phyloP scores from a whole-genome alignment of 2,113 vertebrate species.

The Ochotona curzoniae region DNA sequence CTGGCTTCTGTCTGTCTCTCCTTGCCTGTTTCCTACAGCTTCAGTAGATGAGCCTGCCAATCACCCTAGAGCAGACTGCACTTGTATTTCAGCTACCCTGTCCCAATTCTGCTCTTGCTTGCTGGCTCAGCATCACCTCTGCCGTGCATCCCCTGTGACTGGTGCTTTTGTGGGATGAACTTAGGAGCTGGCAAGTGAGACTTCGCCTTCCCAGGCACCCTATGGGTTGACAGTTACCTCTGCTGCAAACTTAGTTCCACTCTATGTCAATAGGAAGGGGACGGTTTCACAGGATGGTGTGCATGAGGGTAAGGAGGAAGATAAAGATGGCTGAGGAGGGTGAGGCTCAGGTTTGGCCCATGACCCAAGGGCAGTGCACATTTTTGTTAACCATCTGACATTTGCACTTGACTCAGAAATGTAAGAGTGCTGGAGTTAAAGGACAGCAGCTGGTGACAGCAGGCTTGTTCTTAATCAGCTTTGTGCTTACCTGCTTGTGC shows the following conservation, averaged over 20 bases:
- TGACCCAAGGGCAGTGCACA: neutral
- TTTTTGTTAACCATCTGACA: neutral
- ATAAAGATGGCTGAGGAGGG: neutral
- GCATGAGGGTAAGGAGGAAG: neutral
- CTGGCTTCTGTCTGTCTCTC: neutral
- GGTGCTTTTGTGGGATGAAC: neutral
- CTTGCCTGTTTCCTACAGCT: neutral
- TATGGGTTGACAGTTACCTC: neutral
- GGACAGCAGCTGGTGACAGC: neutral
- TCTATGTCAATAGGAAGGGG: neutral
- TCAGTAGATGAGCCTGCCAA: neutral
- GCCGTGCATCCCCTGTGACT: neutral
- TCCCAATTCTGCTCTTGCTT: neutral
- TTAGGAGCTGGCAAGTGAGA: neutral
- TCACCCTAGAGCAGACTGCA: neutral
- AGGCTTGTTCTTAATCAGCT: constrained; percentile 45
- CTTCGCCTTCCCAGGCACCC: neutral
- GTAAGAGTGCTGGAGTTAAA: neutral
- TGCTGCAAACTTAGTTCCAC: neutral
- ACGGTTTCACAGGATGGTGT: neutral
- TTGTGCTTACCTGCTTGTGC: constrained; percentile 27
- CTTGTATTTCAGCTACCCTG: neutral
- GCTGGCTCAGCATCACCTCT: neutral
- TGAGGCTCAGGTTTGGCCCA: neutral
- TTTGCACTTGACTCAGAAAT: constrained; percentile 13